These are phyloP conservation scores for Nannoperca australis DNA, from an alignment of 2,797 vertebrate genomes.

Conservation along the genomic window DNA sequence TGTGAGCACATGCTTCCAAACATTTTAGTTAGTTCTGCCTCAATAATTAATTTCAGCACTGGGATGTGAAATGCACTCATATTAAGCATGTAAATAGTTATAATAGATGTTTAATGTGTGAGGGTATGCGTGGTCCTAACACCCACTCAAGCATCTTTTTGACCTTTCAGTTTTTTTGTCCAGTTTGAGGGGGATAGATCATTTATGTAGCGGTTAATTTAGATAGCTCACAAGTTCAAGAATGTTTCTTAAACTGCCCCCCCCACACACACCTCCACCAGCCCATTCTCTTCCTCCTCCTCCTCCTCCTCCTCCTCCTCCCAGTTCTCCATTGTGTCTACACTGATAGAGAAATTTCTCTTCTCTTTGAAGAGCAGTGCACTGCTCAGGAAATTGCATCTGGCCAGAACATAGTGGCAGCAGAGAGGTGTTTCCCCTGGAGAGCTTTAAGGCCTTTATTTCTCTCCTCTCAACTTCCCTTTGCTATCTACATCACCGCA, in stretches of 20 bases:
- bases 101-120: conserved; percentile 37
- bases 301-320: background rate
- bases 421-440: conserved; percentile 71
- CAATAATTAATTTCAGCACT: conserved; percentile 48
- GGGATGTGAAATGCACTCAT: conserved; percentile 45
- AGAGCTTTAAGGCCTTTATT: conserved; percentile 70
- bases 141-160: conserved; percentile 47
- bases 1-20: conserved; percentile 39
- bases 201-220: conserved; percentile 59
- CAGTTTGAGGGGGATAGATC: conserved; percentile 51
- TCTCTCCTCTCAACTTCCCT: conserved; percentile 61
- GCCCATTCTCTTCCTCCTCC: background rate
- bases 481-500: conserved; percentile 70
- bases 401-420: conserved; percentile 57
- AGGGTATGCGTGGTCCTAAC: conserved; percentile 13
- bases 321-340: conserved; percentile 14
- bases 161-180: conserved; percentile 52
- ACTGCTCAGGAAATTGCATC: conserved; percentile 62
- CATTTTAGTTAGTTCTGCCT: conserved; percentile 58
- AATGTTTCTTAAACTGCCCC: conserved; percentile 29
- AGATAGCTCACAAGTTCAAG: conserved; percentile 36
- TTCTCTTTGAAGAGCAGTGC: conserved; percentile 58
- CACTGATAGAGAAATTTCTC: conserved; percentile 61
- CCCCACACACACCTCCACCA: background rate
- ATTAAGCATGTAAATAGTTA: conserved; percentile 48